phyloP scores from a whole-genome alignment of 1,140 invertebrate species.

The Ectropis grisescens region DNA sequence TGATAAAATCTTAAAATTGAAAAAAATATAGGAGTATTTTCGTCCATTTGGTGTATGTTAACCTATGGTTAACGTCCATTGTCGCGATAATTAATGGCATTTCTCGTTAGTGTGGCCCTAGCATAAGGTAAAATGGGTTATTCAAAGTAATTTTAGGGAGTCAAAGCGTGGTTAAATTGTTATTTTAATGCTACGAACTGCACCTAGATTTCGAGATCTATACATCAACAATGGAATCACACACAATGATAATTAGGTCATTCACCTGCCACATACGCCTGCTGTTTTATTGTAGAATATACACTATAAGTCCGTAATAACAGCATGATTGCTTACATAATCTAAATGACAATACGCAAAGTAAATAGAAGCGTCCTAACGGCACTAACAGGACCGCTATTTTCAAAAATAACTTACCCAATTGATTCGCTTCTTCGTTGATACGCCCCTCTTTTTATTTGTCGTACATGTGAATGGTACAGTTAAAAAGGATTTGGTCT shows the following conservation, averaged over 20 bases:
- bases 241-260: slow-evolving; percentile 9
- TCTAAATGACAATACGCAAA: slow-evolving; percentile 25
- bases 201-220: too few species aligned
- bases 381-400: slow-evolving; percentile 25
- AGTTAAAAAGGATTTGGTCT: background rate
- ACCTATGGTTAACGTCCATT: too few species aligned
- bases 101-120: too few species aligned
- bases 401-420: slow-evolving; percentile 35
- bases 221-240: background rate
- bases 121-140: background rate
- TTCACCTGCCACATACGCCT: slow-evolving; percentile 28
- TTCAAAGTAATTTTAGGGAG: background rate
- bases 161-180: background rate
- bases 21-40: too few species aligned
- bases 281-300: slow-evolving; percentile 22
- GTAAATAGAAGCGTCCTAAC: slow-evolving; percentile 12
- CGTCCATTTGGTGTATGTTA: too few species aligned
- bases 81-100: background rate
- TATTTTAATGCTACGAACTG: background rate
- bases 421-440: slow-evolving; percentile 1
- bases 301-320: slow-evolving; percentile 26
- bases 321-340: slow-evolving; percentile 48
- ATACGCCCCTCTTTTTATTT: background rate
- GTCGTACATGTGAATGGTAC: background rate
- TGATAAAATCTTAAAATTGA: too few species aligned